Base-by-base conservation (phyloP, 2,888 invertebrate genomes). In the Apocheima hispidaria region DNA sequence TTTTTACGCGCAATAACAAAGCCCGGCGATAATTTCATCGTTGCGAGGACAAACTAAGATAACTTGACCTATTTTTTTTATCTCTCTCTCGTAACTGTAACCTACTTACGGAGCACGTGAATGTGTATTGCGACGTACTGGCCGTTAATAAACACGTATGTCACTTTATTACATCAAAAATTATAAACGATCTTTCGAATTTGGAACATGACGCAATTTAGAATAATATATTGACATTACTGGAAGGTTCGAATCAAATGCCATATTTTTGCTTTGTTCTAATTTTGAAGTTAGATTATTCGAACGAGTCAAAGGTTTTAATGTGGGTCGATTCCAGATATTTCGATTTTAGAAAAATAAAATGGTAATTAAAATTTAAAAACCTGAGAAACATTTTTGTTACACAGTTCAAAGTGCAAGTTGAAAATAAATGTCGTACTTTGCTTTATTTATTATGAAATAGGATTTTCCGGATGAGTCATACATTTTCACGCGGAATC, bases 31-130 rank as follows among this genome's bases (percentile, higher is more conserved):
- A 90, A 89, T 91, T 90, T 86, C 88, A 87, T 86, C 81, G 86
- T 70, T 79, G 78, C 91, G 92, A 92, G 92, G 92, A 92, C 92
- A 84, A 80, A 78, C 80, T 73, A 88, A 91, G 92, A 92, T 92
- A 90, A 90, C 92, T 92, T 92, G 92, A 92, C 92, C 92, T 81
- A 92, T 92, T 90, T 92, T 90, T 90, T 92, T 92, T 92, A 92
- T 91, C 90, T 90, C 81, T 65, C 83, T 82, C 82, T 80, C 83
- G 85, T 84, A 81, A 86, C 84, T 88, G 79, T 90, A 92, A 91
- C 92, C 92, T 83, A 92, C 84, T 83, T 91, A 81, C 77, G 71
- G 50, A 72, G 26, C 86, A 85, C 83, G 84, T 87, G 85, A 82
- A 81, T 77, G 72, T 77, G 72, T 77, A 69, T 57, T 64, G 62